Base-by-base conservation (phyloP, 92 coral and sea anemone genomes). In the Parazoanthus swiftii region DNA sequence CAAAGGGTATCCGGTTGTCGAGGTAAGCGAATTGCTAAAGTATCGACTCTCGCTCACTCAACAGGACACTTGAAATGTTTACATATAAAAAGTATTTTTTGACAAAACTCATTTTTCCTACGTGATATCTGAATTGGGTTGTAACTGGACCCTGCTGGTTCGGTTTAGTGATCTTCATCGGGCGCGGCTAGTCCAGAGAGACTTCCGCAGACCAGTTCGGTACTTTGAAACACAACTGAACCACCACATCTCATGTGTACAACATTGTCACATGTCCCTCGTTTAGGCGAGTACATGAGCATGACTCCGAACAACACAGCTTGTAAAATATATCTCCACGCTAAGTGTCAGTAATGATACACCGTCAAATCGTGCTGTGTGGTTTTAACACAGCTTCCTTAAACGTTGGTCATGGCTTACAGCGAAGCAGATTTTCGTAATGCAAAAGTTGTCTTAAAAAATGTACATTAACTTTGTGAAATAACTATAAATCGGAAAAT, bases 1-100 rank as follows among this genome's bases (percentile, higher is more conserved):
- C 15, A 90, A 77, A 70, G 96, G 96, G 36, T 21, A 85, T 46
- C 88, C 94, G 26, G 80, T 86, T 3, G 89, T 90, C 21, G 82
- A 76, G 92, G 95, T 93, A 79, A 80, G 93, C 51, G 75, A 79
- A 26, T 46, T 5, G 26, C 58, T 39, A 25, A 56, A 35, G 18
- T 35, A 6, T 54, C 58, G 42, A 29, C 20, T n/a, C 54, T 82
- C 75, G 29, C 66, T 71, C 48, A 26, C 86, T 70, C 37, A 65
- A 29, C 36, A 81, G 33, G 33, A 29, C 33, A 29, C 33, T 29
- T 29, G 33, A 29, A 29, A 29, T 59, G 44, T 81, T 58, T 81
- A 63, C 35, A 37, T 39, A 9, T 21, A 14, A 76, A 39, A 0
- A 43, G 8, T 39, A 44, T 39, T 8, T 23, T 20, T 18, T 18